A percentile compares a stretch with the other conserved stretches of the same genome.
Evolutionary conservation across 1,140 invertebrate genomes (phyloP).

Genomic region (Teleopsis dalmanni): DNA sequence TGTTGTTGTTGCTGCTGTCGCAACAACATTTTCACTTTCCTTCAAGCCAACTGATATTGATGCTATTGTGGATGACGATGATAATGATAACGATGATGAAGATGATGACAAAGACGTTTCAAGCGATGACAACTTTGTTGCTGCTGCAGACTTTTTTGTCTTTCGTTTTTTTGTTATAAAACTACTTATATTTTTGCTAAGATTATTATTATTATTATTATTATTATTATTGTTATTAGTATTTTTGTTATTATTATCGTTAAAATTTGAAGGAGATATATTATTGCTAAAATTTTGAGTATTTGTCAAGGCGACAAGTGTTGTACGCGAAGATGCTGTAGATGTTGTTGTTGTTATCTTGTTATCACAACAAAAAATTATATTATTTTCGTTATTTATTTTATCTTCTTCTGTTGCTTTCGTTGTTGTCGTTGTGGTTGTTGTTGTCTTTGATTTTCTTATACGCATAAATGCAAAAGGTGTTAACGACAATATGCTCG

Average conservation of each 20-base stretch:
- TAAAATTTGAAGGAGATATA: no score
- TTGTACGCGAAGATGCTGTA: no score
- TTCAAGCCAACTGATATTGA: not conserved
- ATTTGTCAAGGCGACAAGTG: no score
- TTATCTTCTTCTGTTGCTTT: not conserved
- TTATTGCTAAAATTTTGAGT: no score
- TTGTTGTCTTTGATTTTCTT: slow-evolving; percentile 9
- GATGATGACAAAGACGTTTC: slow-evolving; percentile 2
- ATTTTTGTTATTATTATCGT: slow-evolving; percentile 5
- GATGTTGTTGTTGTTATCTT: not conserved
- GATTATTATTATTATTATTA: slow-evolving; percentile 7
- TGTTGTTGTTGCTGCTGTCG: slow-evolving; percentile 7
- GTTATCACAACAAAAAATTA: no score
- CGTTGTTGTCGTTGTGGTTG: not conserved
- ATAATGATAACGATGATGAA: slow-evolving; percentile 2
- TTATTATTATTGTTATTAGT: slow-evolving; percentile 10
- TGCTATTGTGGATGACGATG: not conserved
- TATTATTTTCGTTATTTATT: not conserved
- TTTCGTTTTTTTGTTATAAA: not conserved
- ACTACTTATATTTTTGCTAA: not conserved
- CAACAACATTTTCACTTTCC: no score
- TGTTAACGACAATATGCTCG: slow-evolving; percentile 8
- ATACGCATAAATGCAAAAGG: slow-evolving; percentile 14
- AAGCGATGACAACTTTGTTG: no score
- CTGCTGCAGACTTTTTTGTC: not conserved